Percentiles rank a stretch among this genome's conserved stretches.
These are phyloP conservation scores for Monochamus saltuarius DNA, from an alignment of 1,140 invertebrate species.

Conservation along the genomic window DNA sequence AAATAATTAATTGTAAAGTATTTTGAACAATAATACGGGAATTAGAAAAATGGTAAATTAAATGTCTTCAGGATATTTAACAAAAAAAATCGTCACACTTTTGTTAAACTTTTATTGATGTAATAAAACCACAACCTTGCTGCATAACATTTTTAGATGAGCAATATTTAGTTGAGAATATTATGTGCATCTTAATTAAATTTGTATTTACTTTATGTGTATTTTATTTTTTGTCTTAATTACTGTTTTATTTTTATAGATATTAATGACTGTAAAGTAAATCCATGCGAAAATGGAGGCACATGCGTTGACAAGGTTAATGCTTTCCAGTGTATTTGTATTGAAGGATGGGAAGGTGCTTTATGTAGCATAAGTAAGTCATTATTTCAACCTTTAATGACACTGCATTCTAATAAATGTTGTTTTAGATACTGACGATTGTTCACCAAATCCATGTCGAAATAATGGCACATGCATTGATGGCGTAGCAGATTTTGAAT, in stretches of 20 bases:
- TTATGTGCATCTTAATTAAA: too few relatives aligned
- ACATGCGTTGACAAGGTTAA: constrained; percentile 75
- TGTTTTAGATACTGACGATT: constrained; percentile 76
- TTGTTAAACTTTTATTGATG: too few relatives aligned
- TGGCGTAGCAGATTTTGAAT: constrained; percentile 71
- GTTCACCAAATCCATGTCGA: constrained; percentile 69
- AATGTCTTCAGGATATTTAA: too few relatives aligned
- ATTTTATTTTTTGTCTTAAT: neutral
- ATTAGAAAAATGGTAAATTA: too few relatives aligned
- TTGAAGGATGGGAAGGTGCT: constrained; percentile 66
- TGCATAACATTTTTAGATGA: too few relatives aligned
- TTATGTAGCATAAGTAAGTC: constrained; percentile 64
- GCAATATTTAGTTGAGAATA: too few relatives aligned
- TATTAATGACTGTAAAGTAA: constrained; percentile 70
- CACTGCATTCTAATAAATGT: too few relatives aligned
- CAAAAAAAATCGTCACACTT: too few relatives aligned
- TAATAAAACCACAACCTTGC: too few relatives aligned
- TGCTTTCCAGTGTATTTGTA: constrained; percentile 77
- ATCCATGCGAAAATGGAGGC: constrained; percentile 73
- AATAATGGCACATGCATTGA: constrained; percentile 79
- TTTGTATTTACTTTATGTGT: too few relatives aligned
- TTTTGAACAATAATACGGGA: neutral
- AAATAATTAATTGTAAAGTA: neutral
- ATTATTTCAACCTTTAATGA: constrained; percentile 6
- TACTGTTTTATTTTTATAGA: constrained; percentile 50